These are phyloP conservation scores for Sesia bembeciformis DNA, from an alignment of 2,888 invertebrate genomes.

Conservation along the genomic window DNA sequence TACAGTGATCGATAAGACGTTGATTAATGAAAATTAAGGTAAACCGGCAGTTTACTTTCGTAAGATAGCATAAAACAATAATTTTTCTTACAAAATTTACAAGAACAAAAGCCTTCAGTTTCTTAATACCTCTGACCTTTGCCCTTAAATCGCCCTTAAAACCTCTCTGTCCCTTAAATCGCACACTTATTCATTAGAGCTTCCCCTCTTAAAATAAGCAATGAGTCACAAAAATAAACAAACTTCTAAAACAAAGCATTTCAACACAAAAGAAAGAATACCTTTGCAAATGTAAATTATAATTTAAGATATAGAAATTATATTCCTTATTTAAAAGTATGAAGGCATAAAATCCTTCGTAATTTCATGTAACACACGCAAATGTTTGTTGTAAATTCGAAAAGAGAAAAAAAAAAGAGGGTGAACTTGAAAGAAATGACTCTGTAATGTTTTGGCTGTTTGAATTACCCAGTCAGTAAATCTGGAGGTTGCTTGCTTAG, in stretches of 20 bases:
- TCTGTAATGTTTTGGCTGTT: too few relatives aligned
- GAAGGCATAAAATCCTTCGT: not conserved
- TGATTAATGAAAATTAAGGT: too few relatives aligned
- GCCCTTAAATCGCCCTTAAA: not conserved
- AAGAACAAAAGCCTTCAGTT: not conserved
- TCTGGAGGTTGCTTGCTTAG: too few relatives aligned
- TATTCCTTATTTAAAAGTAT: not conserved
- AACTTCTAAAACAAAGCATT: slow-evolving; percentile 27
- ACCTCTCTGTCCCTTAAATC: slow-evolving; percentile 20
- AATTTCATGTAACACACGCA: not conserved
- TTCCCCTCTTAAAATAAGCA: slow-evolving; percentile 8
- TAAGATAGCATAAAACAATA: not conserved
- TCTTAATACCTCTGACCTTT: slow-evolving; percentile 18
- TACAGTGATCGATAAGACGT: too few relatives aligned
- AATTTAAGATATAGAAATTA: not conserved
- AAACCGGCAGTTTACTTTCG: too few relatives aligned
- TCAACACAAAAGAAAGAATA: slow-evolving; percentile 18
- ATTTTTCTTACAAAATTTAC: not conserved
- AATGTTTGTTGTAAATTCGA: not conserved
- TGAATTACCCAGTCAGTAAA: too few relatives aligned
- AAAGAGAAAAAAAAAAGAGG: not conserved
- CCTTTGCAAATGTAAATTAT: slow-evolving; percentile 1
- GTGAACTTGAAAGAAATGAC: not conserved
- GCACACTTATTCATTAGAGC: slow-evolving; percentile 28
- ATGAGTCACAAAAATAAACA: slow-evolving; percentile 14